Evolutionary conservation across 2,888 invertebrate genomes (phyloP).

Genomic region (Meandrusa payeni): DNA sequence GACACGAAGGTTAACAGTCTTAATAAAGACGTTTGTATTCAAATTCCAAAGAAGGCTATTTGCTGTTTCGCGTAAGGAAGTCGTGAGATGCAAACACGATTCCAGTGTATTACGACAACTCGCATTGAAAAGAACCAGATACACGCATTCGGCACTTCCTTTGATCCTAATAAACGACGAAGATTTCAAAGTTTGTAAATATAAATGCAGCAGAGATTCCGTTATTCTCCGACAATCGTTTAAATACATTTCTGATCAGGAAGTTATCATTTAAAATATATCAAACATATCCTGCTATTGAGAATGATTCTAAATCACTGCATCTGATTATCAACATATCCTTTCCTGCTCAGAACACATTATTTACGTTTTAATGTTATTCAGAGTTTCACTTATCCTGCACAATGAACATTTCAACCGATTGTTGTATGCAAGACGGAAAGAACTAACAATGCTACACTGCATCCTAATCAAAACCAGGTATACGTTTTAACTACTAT

Average conservation of each 20-base stretch:
- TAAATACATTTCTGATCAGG: too few species aligned
- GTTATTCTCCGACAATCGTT: conserved; percentile 6
- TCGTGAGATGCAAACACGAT: conserved; percentile 53
- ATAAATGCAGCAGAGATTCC: conserved; percentile 36
- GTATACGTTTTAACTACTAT: too few species aligned
- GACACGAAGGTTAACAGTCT: conserved; percentile 30
- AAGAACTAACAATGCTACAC: background rate
- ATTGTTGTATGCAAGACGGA: background rate
- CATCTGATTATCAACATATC: too few species aligned
- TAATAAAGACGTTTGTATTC: conserved; percentile 36
- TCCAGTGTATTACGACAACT: conserved; percentile 64
- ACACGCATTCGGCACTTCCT: conserved; percentile 47
- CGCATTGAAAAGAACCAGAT: conserved; percentile 60
- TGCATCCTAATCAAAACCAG: too few species aligned
- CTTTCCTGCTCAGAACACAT: too few species aligned
- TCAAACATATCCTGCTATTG: too few species aligned
- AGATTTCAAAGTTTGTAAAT: conserved; percentile 46
- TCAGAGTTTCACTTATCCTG: conserved; percentile 3
- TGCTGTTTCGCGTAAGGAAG: conserved; percentile 50
- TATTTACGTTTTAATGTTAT: conserved; percentile 13
- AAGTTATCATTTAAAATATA: too few species aligned
- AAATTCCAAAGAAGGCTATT: conserved; percentile 42
- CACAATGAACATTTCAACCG: conserved; percentile 1
- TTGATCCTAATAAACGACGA: conserved; percentile 58
- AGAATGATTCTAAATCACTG: too few species aligned